Percentiles rank a stretch among this genome's conserved stretches.
Evolutionary conservation across 2,888 invertebrate species (phyloP).

Genomic region (Macroteleia sp.): DNA sequence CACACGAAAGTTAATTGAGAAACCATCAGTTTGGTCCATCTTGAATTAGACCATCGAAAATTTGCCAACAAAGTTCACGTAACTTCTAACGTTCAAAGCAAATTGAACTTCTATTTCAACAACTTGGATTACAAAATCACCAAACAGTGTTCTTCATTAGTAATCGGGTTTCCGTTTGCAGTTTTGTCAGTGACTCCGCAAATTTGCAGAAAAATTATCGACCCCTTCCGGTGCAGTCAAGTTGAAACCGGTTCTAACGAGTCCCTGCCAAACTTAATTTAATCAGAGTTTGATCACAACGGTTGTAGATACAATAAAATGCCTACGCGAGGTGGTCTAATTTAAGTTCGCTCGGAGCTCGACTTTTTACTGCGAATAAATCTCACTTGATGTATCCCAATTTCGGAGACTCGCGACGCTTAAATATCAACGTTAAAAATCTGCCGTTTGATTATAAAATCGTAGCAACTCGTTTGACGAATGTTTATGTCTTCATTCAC

Average conservation of each 20-base stretch:
- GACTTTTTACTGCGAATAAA: constrained; percentile 2
- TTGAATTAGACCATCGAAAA: constrained; percentile 5
- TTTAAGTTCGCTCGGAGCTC: not conserved
- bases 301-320: constrained; percentile 12
- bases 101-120: constrained; percentile 2
- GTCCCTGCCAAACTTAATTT: constrained; percentile 17
- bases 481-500: too few species aligned
- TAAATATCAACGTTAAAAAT: not conserved
- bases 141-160: constrained; percentile 20
- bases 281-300: constrained; percentile 27
- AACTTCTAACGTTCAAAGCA: constrained; percentile 4
- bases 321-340: constrained; percentile 10
- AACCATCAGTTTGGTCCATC: constrained; percentile 1
- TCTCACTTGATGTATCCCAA: not conserved
- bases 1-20: not conserved
- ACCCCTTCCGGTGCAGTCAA: not conserved
- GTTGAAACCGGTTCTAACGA: not conserved
- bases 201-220: constrained; percentile 10
- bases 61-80: constrained; percentile 6
- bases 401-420: too few species aligned
- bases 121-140: not conserved
- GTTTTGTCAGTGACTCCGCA: not conserved
- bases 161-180: constrained; percentile 10
- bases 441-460: not conserved
- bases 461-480: too few species aligned